Conservation (phyloP, 2,888 invertebrate species). For the Volucella inflata region DNA sequence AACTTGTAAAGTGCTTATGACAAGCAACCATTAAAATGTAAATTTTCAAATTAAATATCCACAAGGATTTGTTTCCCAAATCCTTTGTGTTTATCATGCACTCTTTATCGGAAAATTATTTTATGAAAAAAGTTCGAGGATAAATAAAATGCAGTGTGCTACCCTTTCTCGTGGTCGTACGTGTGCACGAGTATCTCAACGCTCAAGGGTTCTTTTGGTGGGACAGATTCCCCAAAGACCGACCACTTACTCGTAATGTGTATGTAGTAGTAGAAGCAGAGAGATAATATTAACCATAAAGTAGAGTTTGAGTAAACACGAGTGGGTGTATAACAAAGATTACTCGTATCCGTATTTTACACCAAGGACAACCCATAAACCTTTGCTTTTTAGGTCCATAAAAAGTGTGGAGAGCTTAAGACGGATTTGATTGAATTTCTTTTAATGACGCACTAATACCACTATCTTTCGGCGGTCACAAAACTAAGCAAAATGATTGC, state of each 20-base stretch:
- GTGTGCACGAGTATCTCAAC: too few relatives aligned
- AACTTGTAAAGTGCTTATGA: not conserved
- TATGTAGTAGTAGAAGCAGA: too few relatives aligned
- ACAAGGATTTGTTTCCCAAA: conserved; percentile 34
- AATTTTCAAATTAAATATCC: conserved; percentile 38
- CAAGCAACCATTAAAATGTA: conserved; percentile 37
- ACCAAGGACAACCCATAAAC: too few relatives aligned
- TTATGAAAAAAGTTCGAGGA: conserved; percentile 20
- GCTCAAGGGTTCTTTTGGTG: too few relatives aligned
- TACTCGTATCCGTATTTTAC: too few relatives aligned
- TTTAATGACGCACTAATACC: not conserved
- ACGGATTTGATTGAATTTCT: conserved; percentile 16
- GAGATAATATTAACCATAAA: too few relatives aligned
- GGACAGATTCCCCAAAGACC: too few relatives aligned
- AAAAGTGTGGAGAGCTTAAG: not conserved
- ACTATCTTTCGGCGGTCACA: conserved; percentile 6
- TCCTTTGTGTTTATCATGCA: conserved; percentile 31
- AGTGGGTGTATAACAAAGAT: too few relatives aligned
- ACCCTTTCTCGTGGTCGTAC: not conserved
- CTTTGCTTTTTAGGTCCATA: too few relatives aligned
- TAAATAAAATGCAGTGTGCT: conserved; percentile 6
- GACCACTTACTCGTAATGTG: too few relatives aligned
- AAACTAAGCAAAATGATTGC: conserved; percentile 14
- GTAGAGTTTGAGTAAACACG: too few relatives aligned
- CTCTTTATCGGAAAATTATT: conserved; percentile 25